Percentiles rank a stretch among this genome's conserved stretches.
Conservation (phyloP, 1,140 invertebrate species). For the Drosophila repleta region DNA sequence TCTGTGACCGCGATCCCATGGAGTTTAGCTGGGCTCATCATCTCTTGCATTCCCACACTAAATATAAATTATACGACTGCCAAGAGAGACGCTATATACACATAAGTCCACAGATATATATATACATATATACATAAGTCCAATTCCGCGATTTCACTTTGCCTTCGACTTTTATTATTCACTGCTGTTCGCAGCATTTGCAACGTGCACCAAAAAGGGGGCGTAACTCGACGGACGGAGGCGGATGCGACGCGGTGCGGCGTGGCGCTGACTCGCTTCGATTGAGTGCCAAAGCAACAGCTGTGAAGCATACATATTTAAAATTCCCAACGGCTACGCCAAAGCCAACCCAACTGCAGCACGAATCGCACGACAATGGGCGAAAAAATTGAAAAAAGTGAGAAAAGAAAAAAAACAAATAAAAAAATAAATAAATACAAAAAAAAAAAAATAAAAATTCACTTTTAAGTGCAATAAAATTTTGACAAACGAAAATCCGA, state of each 20-base stretch:
- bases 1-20: constrained; percentile 65
- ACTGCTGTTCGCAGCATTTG: constrained; percentile 43
- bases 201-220: constrained; percentile 12
- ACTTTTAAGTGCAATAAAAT: constrained; percentile 54
- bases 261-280: constrained; percentile 17
- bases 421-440: not conserved
- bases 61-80: constrained; percentile 58
- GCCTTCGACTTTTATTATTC: constrained; percentile 48
- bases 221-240: constrained; percentile 1
- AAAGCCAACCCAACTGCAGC: constrained; percentile 35
- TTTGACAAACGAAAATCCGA: constrained; percentile 61
- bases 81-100: constrained; percentile 1
- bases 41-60: constrained; percentile 58
- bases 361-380: constrained; percentile 34
- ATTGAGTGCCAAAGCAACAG: constrained; percentile 43
- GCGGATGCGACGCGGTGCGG: not conserved
- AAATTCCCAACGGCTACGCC: constrained; percentile 57
- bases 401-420: not conserved
- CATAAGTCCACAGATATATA: not conserved
- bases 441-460: constrained; percentile 14
- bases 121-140: constrained; percentile 35
- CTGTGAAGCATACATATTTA: constrained; percentile 50
- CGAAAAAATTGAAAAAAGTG: constrained; percentile 1
- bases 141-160: constrained; percentile 65
- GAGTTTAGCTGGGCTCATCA: constrained; percentile 34